phyloP scores from a whole-genome alignment of 2,113 vertebrate species.

The Triplophysa tibetana region DNA sequence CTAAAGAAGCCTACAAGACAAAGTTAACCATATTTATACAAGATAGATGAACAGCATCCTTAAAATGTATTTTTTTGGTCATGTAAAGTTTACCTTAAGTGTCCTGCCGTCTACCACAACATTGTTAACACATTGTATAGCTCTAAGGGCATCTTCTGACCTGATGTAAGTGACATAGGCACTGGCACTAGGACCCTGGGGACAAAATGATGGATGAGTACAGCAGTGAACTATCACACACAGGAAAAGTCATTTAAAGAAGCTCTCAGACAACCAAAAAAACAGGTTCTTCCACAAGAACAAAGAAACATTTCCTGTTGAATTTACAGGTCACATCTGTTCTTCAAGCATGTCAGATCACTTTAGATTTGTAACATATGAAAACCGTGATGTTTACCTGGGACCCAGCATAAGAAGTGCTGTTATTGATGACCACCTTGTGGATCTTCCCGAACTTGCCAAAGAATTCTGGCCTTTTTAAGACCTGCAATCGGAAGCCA shows the following conservation, averaged over 20 bases:
- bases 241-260: background rate
- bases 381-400: constrained; percentile 72
- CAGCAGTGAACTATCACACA: background rate
- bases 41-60: too few relatives aligned
- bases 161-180: constrained; percentile 90
- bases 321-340: too few relatives aligned
- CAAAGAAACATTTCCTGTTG: too few relatives aligned
- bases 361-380: background rate
- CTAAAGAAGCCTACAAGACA: constrained; percentile 83
- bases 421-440: constrained; percentile 94
- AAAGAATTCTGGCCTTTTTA: constrained; percentile 92
- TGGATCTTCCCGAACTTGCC: constrained; percentile 95
- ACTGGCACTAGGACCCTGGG: constrained; percentile 90
- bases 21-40: background rate
- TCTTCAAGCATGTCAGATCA: background rate
- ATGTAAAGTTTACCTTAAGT: constrained; percentile 78
- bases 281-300: too few relatives aligned
- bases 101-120: constrained; percentile 90
- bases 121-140: constrained; percentile 91
- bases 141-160: constrained; percentile 91
- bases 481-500: constrained; percentile 76
- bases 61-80: too few relatives aligned
- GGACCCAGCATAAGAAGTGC: constrained; percentile 92
- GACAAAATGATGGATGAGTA: background rate
- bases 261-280: background rate